These are phyloP conservation scores for Agrotis exclamationis DNA, from an alignment of 2,888 invertebrate genomes.

Conservation along the genomic window DNA sequence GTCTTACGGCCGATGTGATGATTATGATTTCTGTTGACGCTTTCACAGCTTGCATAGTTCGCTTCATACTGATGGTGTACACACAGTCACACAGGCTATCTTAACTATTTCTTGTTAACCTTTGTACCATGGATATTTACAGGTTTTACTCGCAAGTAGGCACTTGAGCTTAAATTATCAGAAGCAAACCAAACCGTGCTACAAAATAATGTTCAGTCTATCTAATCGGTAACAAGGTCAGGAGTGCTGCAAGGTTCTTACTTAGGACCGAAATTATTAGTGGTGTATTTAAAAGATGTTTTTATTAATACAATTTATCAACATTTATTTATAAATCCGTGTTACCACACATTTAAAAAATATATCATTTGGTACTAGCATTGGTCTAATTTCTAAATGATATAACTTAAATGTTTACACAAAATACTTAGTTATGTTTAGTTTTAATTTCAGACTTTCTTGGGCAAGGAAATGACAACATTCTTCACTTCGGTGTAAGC, in stretches of 20 bases:
- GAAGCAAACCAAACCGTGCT: background rate
- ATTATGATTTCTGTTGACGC: too few species aligned
- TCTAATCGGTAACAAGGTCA: background rate
- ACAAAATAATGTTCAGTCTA: background rate
- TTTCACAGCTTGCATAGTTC: too few species aligned
- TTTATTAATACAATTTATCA: background rate
- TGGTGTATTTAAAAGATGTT: background rate
- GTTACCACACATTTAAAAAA: background rate
- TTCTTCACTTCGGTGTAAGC: conserved; percentile 94
- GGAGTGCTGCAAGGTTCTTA: background rate
- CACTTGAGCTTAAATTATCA: background rate
- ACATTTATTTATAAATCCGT: conserved; percentile 2
- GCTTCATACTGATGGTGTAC: too few species aligned
- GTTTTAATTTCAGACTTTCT: conserved; percentile 70
- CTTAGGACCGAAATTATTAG: background rate
- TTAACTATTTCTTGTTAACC: background rate
- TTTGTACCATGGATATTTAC: background rate
- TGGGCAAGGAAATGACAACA: conserved; percentile 89
- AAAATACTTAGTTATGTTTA: conserved; percentile 1
- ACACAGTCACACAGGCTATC: too few species aligned
- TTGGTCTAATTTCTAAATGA: background rate
- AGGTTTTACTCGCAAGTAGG: too few species aligned
- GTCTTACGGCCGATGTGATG: too few species aligned
- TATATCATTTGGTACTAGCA: conserved; percentile 1
- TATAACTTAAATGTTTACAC: background rate